Percentiles rank a stretch among this genome's conserved stretches.
Conservation (phyloP, 2,797 vertebrate genomes). For the Kryptolebias ocellatus region DNA sequence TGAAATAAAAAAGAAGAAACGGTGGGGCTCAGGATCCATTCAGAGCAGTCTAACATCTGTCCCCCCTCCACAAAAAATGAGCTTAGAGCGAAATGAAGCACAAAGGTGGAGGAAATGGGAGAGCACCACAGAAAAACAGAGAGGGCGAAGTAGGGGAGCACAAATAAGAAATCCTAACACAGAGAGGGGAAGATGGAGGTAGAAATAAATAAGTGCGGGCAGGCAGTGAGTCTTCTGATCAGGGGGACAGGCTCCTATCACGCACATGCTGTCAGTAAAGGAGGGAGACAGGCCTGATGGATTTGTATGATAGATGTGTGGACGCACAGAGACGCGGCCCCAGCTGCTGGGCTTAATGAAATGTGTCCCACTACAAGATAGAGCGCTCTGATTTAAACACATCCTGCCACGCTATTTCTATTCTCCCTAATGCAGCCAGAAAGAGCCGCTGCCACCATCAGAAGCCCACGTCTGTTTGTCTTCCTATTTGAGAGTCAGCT, state of each 20-base stretch:
- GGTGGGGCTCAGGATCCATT: conserved; percentile 33
- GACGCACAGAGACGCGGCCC: conserved; percentile 71
- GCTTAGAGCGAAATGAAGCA: conserved; percentile 49
- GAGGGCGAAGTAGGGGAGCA: conserved; percentile 3
- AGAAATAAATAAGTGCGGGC: conserved; percentile 72
- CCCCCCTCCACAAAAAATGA: conserved; percentile 4
- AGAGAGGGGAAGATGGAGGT: conserved; percentile 59
- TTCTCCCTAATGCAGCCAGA: conserved; percentile 72
- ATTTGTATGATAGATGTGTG: conserved; percentile 83
- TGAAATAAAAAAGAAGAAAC: conserved; percentile 51
- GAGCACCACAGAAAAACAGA: conserved; percentile 25
- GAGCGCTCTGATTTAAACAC: conserved; percentile 85
- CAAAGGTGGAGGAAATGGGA: conserved; percentile 35
- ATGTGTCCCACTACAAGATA: conserved; percentile 86
- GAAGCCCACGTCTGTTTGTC: conserved; percentile 66
- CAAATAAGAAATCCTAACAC: conserved; percentile 61
- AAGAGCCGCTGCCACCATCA: conserved; percentile 51
- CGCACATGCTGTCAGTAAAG: conserved; percentile 68
- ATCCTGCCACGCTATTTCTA: conserved; percentile 76
- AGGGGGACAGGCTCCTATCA: conserved; percentile 67
- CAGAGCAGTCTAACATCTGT: conserved; percentile 47
- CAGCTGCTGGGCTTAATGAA: conserved; percentile 86
- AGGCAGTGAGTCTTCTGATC: conserved; percentile 76
- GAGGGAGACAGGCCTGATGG: conserved; percentile 72
- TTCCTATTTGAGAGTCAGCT: conserved; percentile 72